A percentile compares a stretch with the other conserved stretches of the same genome.
Conservation (phyloP, 2,888 invertebrate species). For the Temnothorax rugatulus region DNA sequence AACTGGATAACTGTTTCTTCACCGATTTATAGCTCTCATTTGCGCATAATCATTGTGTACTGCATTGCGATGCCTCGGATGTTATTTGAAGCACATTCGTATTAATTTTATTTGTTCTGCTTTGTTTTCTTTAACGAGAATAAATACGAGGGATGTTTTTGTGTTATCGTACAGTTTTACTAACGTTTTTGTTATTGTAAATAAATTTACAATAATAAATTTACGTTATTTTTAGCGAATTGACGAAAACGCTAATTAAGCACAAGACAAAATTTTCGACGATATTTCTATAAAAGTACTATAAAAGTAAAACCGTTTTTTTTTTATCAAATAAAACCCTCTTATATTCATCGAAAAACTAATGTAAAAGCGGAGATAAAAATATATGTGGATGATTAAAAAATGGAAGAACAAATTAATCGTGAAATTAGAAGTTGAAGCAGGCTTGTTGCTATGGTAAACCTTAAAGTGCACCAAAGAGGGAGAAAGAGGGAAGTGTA, state of each 20-base stretch:
- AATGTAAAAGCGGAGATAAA: neutral
- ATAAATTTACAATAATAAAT: too few relatives aligned
- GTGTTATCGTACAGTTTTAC: neutral
- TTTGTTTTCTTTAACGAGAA: neutral
- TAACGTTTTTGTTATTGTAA: neutral
- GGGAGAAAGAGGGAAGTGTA: neutral
- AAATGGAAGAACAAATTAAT: neutral
- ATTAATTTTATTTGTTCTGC: neutral
- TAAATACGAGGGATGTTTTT: neutral
- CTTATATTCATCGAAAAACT: neutral
- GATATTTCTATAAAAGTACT: neutral
- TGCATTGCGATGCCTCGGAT: neutral
- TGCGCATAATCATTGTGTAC: neutral
- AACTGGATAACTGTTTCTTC: neutral
- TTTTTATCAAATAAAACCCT: neutral
- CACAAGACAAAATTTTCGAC: neutral
- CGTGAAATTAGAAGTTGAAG: conserved; percentile 1
- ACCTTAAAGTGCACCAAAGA: neutral
- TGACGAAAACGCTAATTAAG: neutral
- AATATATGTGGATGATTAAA: neutral
- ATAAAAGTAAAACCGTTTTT: neutral
- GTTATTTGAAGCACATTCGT: conserved; percentile 13
- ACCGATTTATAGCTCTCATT: conserved; percentile 12
- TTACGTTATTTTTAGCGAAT: too few relatives aligned
- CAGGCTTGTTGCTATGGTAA: neutral